Evolutionary conservation across 1,140 invertebrate species (phyloP), one percentile per base, ranked within the genome.

Genomic region (Hesperophylax magnus): DNA sequence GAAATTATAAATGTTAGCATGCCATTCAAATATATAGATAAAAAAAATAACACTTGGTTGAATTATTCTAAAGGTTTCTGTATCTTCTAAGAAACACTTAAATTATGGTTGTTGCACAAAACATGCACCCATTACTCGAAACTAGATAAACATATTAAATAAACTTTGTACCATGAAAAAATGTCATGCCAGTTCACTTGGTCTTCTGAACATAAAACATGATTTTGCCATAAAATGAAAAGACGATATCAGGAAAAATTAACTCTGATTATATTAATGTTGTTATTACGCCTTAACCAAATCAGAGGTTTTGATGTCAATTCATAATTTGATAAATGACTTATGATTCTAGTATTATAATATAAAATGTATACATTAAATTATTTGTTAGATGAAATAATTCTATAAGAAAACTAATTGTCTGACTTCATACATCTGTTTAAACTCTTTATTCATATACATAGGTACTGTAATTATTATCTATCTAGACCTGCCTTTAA

Each of bases 401-500:
- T 67, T 67, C 27, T 67, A 27, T n/a, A 39, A 67, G 63, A 67
- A 67, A 67, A 34, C 24, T 67, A 61, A 61, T 27, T 34, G 63
- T 67, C 63, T 34, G 63, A 67, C 17, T 67, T 31, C 31, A 34
- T 27, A 27, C 27, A 67, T 67, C 18, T 72, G 52, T 20, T 72
- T 18, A 14, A 75, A 58, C 54, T 75, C 69, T 31, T 65, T 14
- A 67, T 34, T 61, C 67, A 79, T 77, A 67, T 82, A 79, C 47
- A 77, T 80, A 83, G 71, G 61, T 79, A 61, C 74, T 82, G 39
- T 81, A 79, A 76, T 15, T 47, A 47, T 47, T 81, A 53, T 58
- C 54, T 82, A 18, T 77, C 60, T 83, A 83, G 78, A 78, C 75
- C 72, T 83, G 82, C 82, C 79, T 83, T 83, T 71, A 58, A 83